These are phyloP conservation scores for Leptobrachium leishanense DNA, from an alignment of 2,113 vertebrate genomes.

Conservation along the genomic window DNA sequence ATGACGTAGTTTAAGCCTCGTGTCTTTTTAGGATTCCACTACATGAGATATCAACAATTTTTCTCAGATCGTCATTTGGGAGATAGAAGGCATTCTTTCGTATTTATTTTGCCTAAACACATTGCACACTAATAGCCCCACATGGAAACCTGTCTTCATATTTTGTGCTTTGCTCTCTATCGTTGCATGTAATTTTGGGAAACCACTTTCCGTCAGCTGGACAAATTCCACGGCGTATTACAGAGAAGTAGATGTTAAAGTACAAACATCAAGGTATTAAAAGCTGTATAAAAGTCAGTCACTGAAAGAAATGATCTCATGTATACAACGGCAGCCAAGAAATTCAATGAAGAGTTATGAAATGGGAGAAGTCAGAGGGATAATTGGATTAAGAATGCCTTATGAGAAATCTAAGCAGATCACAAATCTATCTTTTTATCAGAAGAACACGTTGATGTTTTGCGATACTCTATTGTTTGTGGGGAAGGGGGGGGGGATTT, in stretches of 20 bases:
- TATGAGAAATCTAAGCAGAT: conserved; percentile 32
- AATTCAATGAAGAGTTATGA: conserved; percentile 5
- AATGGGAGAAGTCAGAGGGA: conserved; percentile 26
- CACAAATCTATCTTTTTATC: conserved; percentile 6
- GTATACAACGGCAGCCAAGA: conserved; percentile 1
- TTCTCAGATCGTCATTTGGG: no score
- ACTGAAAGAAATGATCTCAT: conserved; percentile 11
- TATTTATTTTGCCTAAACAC: no score
- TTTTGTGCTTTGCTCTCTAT: background rate
- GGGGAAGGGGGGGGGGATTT: no score
- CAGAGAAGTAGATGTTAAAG: conserved; percentile 1
- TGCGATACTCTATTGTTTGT: background rate
- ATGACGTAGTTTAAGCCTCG: no score
- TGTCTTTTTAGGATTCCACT: no score
- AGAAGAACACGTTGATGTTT: conserved; percentile 25
- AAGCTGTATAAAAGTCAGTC: conserved; percentile 5
- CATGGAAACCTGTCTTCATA: no score
- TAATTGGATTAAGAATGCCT: conserved; percentile 21
- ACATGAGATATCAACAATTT: no score
- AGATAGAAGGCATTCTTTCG: no score
- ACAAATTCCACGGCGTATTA: background rate
- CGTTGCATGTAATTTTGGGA: background rate
- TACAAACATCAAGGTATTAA: conserved; percentile 5
- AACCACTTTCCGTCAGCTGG: background rate
- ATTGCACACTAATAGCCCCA: no score